phyloP scores from a whole-genome alignment of 2,113 vertebrate genomes.

The Bucco capensis region DNA sequence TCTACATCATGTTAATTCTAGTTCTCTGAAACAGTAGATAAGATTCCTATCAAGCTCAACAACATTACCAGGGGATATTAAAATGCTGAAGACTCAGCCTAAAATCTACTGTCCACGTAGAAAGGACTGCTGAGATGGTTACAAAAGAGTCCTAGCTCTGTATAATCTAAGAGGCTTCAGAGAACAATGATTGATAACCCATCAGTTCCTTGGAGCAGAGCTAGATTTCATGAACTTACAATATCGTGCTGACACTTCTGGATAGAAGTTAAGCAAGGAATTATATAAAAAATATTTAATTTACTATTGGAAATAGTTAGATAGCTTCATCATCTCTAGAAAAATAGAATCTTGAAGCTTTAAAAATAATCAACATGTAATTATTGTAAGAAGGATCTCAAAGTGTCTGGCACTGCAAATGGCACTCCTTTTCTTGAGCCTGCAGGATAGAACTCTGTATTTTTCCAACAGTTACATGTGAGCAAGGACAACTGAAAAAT shows the following conservation, averaged over 20 bases:
- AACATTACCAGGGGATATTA: background rate
- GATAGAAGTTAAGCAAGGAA: background rate
- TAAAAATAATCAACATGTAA: background rate
- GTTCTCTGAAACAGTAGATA: background rate
- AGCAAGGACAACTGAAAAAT: background rate
- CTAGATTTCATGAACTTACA: background rate
- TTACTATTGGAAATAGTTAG: background rate
- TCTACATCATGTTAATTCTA: background rate
- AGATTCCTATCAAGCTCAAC: background rate
- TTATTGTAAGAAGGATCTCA: background rate
- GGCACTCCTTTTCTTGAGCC: background rate
- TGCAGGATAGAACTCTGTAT: background rate
- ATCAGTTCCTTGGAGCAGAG: background rate
- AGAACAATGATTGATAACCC: background rate
- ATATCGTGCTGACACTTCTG: background rate
- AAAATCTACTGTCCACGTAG: background rate
- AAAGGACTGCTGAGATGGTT: background rate
- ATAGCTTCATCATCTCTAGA: background rate
- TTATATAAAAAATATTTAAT: background rate
- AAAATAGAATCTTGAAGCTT: background rate
- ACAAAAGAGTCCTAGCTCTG: background rate
- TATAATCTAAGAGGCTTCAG: background rate
- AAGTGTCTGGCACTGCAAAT: background rate
- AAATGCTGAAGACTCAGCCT: background rate
- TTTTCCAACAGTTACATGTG: background rate